Conservation (phyloP, 1,140 invertebrate genomes). For the Sesamia nonagrioides region DNA sequence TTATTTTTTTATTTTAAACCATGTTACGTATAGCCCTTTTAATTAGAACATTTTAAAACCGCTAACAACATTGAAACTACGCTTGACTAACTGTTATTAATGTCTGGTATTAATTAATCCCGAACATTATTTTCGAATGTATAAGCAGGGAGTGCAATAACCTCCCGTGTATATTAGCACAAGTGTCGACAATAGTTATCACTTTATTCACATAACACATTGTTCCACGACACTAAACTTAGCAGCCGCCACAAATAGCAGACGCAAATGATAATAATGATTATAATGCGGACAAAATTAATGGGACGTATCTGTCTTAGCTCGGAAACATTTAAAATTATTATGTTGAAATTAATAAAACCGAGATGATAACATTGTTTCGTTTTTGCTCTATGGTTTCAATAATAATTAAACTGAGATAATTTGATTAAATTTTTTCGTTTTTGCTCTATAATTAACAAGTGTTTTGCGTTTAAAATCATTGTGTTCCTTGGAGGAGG, state of each 20-base stretch:
- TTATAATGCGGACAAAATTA: neutral
- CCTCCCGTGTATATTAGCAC: conserved; percentile 29
- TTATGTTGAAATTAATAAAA: neutral
- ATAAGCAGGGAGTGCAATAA: neutral
- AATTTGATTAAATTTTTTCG: neutral
- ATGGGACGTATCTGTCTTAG: conserved; percentile 10
- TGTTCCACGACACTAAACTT: conserved; percentile 5
- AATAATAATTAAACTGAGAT: too few species aligned
- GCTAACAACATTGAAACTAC: neutral
- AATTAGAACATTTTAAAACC: neutral
- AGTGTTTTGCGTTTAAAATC: too few species aligned
- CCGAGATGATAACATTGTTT: neutral
- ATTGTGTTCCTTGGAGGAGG: too few species aligned
- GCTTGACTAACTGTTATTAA: neutral
- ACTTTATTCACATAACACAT: conserved; percentile 2
- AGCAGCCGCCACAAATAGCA: neutral
- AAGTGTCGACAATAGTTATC: conserved; percentile 1
- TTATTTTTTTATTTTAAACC: too few species aligned
- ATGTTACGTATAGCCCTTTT: neutral
- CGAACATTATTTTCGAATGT: neutral
- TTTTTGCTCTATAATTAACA: neutral
- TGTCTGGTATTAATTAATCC: neutral
- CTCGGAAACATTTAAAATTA: neutral
- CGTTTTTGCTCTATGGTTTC: too few species aligned
- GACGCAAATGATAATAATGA: conserved; percentile 4